Evolutionary conservation across 2,797 vertebrate genomes (phyloP), one percentile per base, ranked within the genome.

Genomic region (Ambastaia sidthimunki): DNA sequence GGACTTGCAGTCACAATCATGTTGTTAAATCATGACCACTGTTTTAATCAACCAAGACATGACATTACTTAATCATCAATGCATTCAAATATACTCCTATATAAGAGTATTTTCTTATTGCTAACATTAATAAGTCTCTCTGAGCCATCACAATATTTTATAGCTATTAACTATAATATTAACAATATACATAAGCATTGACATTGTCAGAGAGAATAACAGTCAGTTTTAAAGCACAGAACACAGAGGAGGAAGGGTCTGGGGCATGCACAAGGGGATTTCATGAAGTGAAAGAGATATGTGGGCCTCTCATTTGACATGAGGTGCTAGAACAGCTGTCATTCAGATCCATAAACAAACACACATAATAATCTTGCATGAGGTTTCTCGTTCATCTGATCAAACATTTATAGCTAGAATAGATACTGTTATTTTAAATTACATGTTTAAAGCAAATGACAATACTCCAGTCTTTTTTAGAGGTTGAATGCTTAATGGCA

Each of bases 51-150:
- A 54, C 76, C 48, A 63, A 48, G 62, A 60, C 71, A 63, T 80
- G 37, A 82, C 73, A 73, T 76, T 44, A 87, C 86, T 87, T 86
- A 86, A 89, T 84, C 88, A 82, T 86, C 81, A 91, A 85, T 85
- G 87, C 85, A 89, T 91, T 91, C 88, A 90, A 89, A 93, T 92
- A 91, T 92, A 91, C 89, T 79, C 23, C 78, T 87, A 89, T 88
- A 90, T 78, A 85, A 83, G 82, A 89, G 80, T 87, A 87, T 89
- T 81, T 82, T 63, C 83, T 93, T 94, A 93, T 94, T 94, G 93
- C 92, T 91, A 92, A 94, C 91, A 91, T 90, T 84, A 88, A 90
- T 90, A 82, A 66, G 85, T 88, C 90, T 85, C 86, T 89, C 74
- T 88, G 83, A 91, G 87, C 86, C 90, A 90, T 88, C 69, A 80